Conservation (phyloP, 2,113 vertebrate species). For the Bubo bubo region DNA sequence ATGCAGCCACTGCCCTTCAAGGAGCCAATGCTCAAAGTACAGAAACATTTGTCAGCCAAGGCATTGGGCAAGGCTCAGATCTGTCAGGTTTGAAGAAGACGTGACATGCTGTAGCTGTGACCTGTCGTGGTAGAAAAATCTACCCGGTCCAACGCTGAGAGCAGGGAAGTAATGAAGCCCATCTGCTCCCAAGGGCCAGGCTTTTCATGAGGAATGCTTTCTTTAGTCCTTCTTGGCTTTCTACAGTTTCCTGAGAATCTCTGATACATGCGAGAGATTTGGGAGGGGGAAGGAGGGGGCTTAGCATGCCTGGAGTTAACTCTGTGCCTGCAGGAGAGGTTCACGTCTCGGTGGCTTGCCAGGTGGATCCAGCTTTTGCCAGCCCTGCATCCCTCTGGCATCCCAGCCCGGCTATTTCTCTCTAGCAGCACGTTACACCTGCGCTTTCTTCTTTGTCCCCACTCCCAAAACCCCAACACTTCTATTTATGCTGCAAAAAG, state of each 20-base stretch:
- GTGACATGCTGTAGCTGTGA: fast-evolving
- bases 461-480: not conserved
- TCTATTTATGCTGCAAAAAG: not conserved
- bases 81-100: not conserved
- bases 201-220: slow-evolving; percentile 14
- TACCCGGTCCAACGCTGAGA: fast-evolving
- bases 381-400: fast-evolving
- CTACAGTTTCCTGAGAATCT: not conserved
- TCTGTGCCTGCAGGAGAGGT: not conserved
- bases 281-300: not conserved
- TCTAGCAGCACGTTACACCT: not conserved
- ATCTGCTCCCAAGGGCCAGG: not conserved
- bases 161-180: slow-evolving; percentile 6
- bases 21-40: not conserved
- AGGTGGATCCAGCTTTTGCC: not conserved
- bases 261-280: not conserved
- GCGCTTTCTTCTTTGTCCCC: not conserved
- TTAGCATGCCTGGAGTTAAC: not conserved
- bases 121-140: not conserved
- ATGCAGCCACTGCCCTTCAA: not conserved
- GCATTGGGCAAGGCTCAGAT: not conserved
- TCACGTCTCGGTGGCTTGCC: fast-evolving
- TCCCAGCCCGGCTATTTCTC: not conserved
- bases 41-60: not conserved
- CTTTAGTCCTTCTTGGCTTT: slow-evolving; percentile 4